Percentiles rank a stretch among this genome's conserved stretches.
Evolutionary conservation across 2,888 invertebrate genomes (phyloP).

Genomic region (Aphodius sticticus): DNA sequence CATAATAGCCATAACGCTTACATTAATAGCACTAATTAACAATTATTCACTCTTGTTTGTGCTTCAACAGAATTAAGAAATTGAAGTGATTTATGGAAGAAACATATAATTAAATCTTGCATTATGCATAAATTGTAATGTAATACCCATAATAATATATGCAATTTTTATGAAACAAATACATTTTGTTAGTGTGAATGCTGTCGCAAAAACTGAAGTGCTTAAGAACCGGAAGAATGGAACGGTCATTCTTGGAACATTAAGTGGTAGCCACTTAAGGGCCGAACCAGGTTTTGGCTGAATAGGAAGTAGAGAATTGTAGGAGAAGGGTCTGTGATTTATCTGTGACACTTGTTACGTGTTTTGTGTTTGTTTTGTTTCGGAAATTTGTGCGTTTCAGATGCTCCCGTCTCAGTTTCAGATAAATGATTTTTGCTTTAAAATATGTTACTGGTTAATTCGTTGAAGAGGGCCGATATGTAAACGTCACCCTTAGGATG

Average conservation of each 20-base stretch:
- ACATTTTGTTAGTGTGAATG: neutral
- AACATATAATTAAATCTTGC: neutral
- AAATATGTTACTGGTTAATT: neutral
- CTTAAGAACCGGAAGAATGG: slow-evolving; percentile 4
- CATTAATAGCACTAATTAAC: neutral
- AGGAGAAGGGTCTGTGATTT: neutral
- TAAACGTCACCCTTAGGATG: neutral
- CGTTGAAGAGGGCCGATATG: neutral
- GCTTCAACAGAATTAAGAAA: neutral
- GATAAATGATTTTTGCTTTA: neutral
- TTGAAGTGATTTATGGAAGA: neutral
- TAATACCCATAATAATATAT: neutral
- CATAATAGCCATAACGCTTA: neutral
- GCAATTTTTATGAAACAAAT: neutral
- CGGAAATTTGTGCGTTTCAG: neutral
- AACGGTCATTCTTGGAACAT: neutral
- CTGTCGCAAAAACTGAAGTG: neutral
- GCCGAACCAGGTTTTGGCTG: neutral
- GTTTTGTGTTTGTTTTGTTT: neutral
- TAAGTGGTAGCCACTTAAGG: neutral
- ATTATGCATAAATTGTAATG: neutral
- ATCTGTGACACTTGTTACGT: neutral
- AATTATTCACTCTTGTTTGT: neutral
- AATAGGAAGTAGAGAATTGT: neutral
- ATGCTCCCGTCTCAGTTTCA: neutral